These are phyloP conservation scores for Cinclus cinclus DNA, from an alignment of 2,113 vertebrate species.

Conservation along the genomic window DNA sequence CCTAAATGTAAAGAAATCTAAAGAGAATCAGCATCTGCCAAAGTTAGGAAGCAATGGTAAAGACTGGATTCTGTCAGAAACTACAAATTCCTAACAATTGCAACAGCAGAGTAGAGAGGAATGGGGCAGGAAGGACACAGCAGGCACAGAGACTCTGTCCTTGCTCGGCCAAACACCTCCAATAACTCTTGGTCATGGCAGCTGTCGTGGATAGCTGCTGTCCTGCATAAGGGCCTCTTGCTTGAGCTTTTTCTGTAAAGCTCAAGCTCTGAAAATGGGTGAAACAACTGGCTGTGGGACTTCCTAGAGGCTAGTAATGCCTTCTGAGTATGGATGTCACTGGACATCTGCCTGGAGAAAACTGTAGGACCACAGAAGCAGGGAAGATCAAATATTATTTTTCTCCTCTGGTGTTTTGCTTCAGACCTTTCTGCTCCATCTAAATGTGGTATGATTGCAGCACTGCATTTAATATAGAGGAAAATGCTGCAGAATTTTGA, in stretches of 20 bases:
- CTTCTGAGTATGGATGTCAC: not conserved
- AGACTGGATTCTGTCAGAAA: not conserved
- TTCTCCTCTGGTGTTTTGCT: not conserved
- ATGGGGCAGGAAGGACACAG: not conserved
- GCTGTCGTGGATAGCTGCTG: rapidly evolving
- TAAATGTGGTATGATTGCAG: not conserved
- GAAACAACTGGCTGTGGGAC: not conserved
- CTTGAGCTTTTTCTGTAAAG: not conserved
- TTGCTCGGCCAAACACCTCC: not conserved
- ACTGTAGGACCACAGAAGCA: not conserved
- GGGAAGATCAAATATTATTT: not conserved
- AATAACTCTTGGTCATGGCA: not conserved
- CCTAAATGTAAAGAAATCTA: not conserved
- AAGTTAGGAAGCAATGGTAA: not conserved
- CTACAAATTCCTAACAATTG: not conserved
- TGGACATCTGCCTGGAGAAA: not conserved
- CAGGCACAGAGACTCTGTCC: not conserved
- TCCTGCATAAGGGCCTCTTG: not conserved
- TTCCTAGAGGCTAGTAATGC: not conserved
- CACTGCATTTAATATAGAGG: not conserved
- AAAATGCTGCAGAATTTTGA: not conserved
- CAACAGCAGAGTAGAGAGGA: not conserved
- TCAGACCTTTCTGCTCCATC: not conserved
- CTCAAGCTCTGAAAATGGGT: not conserved
- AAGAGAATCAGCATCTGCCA: not conserved